Conservation (phyloP, 1,140 invertebrate species). For the Gonioctena quinquepunctata region DNA sequence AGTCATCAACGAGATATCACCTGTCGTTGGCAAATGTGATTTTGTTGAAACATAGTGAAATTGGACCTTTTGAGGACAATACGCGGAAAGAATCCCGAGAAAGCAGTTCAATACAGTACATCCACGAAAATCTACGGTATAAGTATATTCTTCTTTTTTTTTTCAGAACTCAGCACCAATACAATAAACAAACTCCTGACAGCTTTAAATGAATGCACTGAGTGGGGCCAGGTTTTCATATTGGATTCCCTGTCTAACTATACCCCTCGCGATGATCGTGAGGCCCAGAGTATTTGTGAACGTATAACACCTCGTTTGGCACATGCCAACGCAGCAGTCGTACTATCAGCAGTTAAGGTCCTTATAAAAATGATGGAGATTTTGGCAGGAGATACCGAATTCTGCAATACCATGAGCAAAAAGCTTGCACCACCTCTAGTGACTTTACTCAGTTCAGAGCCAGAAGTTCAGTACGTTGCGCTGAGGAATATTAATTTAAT, state of each 20-base stretch:
- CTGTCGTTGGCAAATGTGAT: no score
- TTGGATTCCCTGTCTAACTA: constrained; percentile 98
- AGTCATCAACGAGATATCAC: no score
- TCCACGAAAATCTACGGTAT: no score
- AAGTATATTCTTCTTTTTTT: no score
- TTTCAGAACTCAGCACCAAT: constrained; percentile 89
- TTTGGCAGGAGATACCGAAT: constrained; percentile 90
- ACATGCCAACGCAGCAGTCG: constrained; percentile 99
- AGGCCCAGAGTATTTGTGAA: constrained; percentile 99
- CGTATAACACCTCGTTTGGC: constrained; percentile 96
- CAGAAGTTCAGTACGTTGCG: constrained; percentile 99
- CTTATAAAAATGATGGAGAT: constrained; percentile 99
- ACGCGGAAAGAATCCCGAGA: no score
- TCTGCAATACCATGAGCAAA: constrained; percentile 91
- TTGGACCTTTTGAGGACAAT: no score
- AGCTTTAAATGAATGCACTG: constrained; percentile 98
- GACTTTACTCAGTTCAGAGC: constrained; percentile 95
- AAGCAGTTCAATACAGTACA: no score
- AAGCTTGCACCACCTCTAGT: constrained; percentile 99
- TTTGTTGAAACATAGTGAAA: no score
- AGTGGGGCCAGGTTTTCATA: constrained; percentile 99
- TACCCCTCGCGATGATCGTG: constrained; percentile 93
- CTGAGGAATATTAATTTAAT: constrained; percentile 98
- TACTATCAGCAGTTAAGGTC: constrained; percentile 96
- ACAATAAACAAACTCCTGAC: constrained; percentile 99